These are phyloP conservation scores for Telmatherina bonti DNA, from an alignment of 2,797 vertebrate genomes.

Conservation along the genomic window DNA sequence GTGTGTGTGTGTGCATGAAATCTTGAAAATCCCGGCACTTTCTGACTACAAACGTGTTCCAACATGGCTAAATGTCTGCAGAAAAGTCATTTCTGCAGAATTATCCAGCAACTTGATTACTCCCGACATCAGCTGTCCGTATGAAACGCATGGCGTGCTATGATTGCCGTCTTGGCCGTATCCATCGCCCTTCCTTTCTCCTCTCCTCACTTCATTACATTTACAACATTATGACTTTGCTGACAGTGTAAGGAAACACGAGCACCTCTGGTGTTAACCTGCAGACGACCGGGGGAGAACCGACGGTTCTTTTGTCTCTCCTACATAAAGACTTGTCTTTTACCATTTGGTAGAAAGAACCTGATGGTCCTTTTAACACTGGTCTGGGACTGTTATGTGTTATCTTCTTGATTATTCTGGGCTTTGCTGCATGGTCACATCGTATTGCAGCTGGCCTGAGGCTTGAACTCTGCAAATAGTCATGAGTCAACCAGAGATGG, in stretches of 20 bases:
- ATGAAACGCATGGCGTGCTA: slow-evolving; percentile 19
- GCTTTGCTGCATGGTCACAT: slow-evolving; percentile 25
- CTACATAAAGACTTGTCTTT: background rate
- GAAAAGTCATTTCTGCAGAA: slow-evolving; percentile 25
- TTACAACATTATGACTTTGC: slow-evolving; percentile 67
- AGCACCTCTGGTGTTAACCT: slow-evolving; percentile 53
- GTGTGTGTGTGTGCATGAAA: background rate
- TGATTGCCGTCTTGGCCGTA: slow-evolving; percentile 25
- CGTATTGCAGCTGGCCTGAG: slow-evolving; percentile 42
- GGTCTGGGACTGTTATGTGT: slow-evolving; percentile 10
- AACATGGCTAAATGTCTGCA: slow-evolving; percentile 10
- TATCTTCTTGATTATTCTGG: slow-evolving; percentile 6
- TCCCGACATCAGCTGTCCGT: slow-evolving; percentile 37
- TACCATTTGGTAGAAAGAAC: slow-evolving; percentile 8
- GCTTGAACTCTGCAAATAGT: slow-evolving; percentile 54
- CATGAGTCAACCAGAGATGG: slow-evolving; percentile 50
- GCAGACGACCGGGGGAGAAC: slow-evolving; percentile 22
- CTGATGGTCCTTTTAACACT: background rate
- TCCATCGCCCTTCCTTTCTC: slow-evolving; percentile 61
- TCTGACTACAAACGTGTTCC: background rate
- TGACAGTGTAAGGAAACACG: slow-evolving; percentile 54
- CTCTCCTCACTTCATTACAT: slow-evolving; percentile 72
- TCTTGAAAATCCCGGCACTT: background rate
- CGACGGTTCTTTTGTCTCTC: slow-evolving; percentile 3
- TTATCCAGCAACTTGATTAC: slow-evolving; percentile 23